Conservation (phyloP, 2,797 vertebrate species). For the Potorous gilbertii region DNA sequence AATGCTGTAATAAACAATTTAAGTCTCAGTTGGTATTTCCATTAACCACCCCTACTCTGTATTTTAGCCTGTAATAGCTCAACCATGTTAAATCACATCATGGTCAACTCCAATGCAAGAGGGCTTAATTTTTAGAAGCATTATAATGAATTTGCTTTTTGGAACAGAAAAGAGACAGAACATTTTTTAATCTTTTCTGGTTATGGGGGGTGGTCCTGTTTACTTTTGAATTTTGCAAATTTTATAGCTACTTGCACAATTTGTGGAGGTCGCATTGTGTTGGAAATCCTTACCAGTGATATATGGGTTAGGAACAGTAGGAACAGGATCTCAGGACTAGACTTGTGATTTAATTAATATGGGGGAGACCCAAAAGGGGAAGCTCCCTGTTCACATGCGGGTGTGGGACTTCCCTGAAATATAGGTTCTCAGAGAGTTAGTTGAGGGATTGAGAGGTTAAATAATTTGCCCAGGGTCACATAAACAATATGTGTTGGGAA, state of each 20-base stretch:
- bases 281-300: constrained; percentile 1
- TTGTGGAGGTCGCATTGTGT: not conserved
- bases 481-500: not conserved
- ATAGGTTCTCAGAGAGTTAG: not conserved
- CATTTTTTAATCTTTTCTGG: not conserved
- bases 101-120: constrained; percentile 21
- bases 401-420: not conserved
- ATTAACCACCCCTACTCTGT: not conserved
- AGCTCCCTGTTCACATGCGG: not conserved
- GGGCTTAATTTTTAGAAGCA: constrained; percentile 1
- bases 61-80: constrained; percentile 7
- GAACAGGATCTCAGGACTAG: not conserved
- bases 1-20: constrained; percentile 6
- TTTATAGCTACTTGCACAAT: not conserved
- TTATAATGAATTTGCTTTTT: not conserved
- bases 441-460: not conserved
- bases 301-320: not conserved
- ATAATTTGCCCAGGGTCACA: not conserved
- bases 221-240: constrained; percentile 26
- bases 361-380: not conserved
- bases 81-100: not conserved
- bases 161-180: constrained; percentile 4
- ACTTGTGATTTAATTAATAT: not conserved
- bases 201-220: not conserved
- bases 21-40: not conserved